Base-by-base conservation (phyloP, 2,113 vertebrate genomes). In the Tretioscincus oriximinensis region DNA sequence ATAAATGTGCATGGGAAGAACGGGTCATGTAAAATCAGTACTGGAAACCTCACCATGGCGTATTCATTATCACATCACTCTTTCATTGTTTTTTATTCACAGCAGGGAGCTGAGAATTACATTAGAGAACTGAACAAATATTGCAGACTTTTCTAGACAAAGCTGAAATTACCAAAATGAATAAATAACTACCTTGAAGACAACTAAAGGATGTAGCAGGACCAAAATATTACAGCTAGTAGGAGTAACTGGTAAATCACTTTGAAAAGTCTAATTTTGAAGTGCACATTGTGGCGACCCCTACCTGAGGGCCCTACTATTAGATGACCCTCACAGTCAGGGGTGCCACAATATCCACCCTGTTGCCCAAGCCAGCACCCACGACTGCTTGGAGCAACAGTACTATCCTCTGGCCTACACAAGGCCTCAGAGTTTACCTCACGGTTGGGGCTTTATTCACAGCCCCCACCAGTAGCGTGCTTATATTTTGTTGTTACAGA, bases 61-160 rank as follows among this genome's bases (percentile, higher is more conserved):
- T 71, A 26, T n/a, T 78, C 26, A 16, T 64, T 80, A 31, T 2
- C 1, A 60, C 60, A 21, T 47, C 54, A 70, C 7, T 51, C n/a
- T 45, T 49, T 65, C 29, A 45, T n/a, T 28, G 9, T 80, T 51
- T 65, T 58, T 5, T 16, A 14, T 61, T 16, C 60, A 65, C 45
- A 54, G 60, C 47, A 49, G 11, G n/a, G 41, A 73, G 47, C 28
- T 65, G 60, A 64, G 9, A 41, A 73, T 54, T 80, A 18, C 71
- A 73, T 73, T 73, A 65, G 28, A 73, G 45, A 58, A 79, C 35
- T 63, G 68, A 71, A 61, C 58, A 75, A 60, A 63, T 61, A 47
- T 35, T 47, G 11, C 74, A 49, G n/a, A 45, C 9, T 49, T 16
- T 65, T 65, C n/a, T 28, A 47, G 12, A 16, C 26, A 66, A 66